Evolutionary conservation across 2,888 invertebrate genomes (phyloP), one percentile per base, ranked within the genome.

Genomic region (Opisthograptis luteolata): DNA sequence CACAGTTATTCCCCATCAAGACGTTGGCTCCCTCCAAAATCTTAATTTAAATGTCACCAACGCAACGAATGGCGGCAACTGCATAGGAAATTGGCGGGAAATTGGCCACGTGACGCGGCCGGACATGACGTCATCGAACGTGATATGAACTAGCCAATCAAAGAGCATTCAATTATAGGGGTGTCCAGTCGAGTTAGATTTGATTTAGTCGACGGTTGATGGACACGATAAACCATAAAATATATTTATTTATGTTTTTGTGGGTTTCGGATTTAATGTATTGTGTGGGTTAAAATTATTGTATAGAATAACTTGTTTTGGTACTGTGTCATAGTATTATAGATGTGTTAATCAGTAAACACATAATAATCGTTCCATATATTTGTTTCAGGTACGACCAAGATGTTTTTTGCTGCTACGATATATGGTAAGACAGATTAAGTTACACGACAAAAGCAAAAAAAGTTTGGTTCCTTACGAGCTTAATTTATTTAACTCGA

Each of bases 51-150:
- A 68, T 73, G 73, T 59, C 60, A 62, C 66, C 44, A 36, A 42
- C 50, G n/a, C n/a, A n/a, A n/a, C n/a, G n/a, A n/a, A n/a, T n/a
- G n/a, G n/a, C n/a, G 27, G 60, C 67, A 73, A 70, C 77, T 79
- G 77, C 76, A 76, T 73, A 70, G 87, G 86, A 88, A 82, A 84
- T 87, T 79, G 78, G 60, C 66, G 73, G 88, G 88, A 89, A 87
- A 88, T 88, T 79, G 81, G 73, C 76, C 81, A 83, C 79, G 81
- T 82, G 84, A 80, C 83, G 73, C 67, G 71, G 67, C 77, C 81
- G 84, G 85, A 82, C 70, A 73, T 74, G 77, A 75, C 82, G 81
- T 81, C 82, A 83, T 81, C 76, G 76, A 70, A 71, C 73, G 75
- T 76, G 79, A 80, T 78, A 77, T 71, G 80, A 79, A 81, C 82